A percentile compares a stretch with the other conserved stretches of the same genome.
Evolutionary conservation across 2,113 vertebrate genomes (phyloP).

Genomic region (Spea multiplicata): DNA sequence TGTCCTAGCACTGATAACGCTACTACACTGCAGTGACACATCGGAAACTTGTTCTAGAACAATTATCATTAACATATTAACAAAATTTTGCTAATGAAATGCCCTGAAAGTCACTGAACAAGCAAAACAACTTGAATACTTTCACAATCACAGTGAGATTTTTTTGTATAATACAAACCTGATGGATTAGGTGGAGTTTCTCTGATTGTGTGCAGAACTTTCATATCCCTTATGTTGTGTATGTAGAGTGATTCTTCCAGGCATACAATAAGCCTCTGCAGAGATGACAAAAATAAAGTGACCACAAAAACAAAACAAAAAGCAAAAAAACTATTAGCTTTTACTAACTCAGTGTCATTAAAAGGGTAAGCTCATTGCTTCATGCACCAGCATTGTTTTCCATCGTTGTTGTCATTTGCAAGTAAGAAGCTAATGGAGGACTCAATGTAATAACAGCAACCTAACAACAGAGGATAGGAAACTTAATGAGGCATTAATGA

Average conservation of each 20-base stretch:
- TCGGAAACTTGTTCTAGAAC: too few relatives aligned
- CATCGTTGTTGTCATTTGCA: too few relatives aligned
- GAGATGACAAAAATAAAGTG: background rate
- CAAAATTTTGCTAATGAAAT: too few relatives aligned
- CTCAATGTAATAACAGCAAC: too few relatives aligned
- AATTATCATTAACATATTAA: too few relatives aligned
- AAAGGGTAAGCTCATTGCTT: background rate
- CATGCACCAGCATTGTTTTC: too few relatives aligned
- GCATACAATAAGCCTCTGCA: slow-evolving; percentile 93
- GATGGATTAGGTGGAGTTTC: slow-evolving; percentile 96
- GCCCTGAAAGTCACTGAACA: background rate
- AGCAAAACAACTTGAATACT: background rate
- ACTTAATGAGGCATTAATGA: too few relatives aligned
- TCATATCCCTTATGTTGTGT: slow-evolving; percentile 99
- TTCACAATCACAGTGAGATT: background rate
- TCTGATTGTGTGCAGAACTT: slow-evolving; percentile 97
- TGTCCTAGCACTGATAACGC: too few relatives aligned
- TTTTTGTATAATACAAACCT: slow-evolving; percentile 61
- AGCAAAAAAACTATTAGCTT: background rate
- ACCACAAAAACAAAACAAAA: background rate
- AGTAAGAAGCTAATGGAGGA: too few relatives aligned
- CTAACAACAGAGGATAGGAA: too few relatives aligned
- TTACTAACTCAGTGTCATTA: background rate
- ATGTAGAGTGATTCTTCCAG: slow-evolving; percentile 97
- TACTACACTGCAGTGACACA: too few relatives aligned